phyloP scores from a whole-genome alignment of 2,797 vertebrate genomes.

The Enteromius treurensis region DNA sequence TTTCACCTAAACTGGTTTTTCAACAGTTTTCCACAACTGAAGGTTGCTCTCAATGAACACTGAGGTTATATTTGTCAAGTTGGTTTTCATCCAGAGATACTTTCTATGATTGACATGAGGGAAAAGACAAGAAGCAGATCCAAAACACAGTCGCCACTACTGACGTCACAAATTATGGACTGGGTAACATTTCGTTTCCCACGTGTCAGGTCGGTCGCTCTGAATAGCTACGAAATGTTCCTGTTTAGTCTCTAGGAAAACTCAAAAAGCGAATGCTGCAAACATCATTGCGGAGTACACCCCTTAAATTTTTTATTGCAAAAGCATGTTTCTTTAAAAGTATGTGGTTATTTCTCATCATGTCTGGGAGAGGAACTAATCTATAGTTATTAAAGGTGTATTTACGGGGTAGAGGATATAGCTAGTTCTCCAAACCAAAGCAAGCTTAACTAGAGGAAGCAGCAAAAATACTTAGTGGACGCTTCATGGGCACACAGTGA shows the following conservation, averaged over 20 bases:
- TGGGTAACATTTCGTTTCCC: conserved; percentile 7
- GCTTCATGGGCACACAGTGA: background rate
- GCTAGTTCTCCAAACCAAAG: conserved; percentile 2
- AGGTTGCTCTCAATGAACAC: background rate
- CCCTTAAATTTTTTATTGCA: background rate
- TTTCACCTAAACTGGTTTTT: conserved; percentile 9
- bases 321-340: background rate
- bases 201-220: background rate
- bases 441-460: background rate
- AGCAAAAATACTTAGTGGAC: background rate
- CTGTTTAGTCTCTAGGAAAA: conserved; percentile 9
- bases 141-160: conserved; percentile 18
- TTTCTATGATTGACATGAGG: background rate
- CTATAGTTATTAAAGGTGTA: conserved; percentile 4
- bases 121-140: background rate
- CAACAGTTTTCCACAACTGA: background rate
- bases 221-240: background rate
- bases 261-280: background rate
- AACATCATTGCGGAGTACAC: background rate
- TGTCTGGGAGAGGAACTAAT: background rate
- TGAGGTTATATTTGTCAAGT: background rate
- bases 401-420: conserved; percentile 30
- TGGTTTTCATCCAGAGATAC: background rate
- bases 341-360: conserved; percentile 1
- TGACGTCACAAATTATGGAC: conserved; percentile 24